Evolutionary conservation across 2,113 vertebrate species (phyloP), one percentile per base, ranked within the genome.

Genomic region (Ictalurus furcatus): DNA sequence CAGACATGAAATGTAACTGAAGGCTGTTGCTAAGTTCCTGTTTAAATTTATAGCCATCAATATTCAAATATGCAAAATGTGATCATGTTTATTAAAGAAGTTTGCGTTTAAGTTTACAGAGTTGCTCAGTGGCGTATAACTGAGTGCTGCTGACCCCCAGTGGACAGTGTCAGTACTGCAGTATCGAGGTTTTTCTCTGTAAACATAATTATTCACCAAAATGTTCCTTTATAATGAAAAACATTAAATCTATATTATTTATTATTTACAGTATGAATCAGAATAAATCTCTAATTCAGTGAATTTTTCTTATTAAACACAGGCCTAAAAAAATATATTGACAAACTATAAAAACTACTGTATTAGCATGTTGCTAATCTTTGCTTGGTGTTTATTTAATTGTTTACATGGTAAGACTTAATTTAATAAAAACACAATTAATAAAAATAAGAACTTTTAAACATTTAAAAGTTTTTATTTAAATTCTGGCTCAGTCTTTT

Each of bases 391-490:
- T 52, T 28, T 0, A 44, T 74, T 37, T 2, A n/a, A 71, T 44
- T 14, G 21, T 40, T 76, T 6, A 73, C 56, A 16, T 56, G 54
- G 17, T 2, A 37, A 37, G 7, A 74, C 37, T 40, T 69, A 14
- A 74, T 30, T 34, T 16, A 71, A 71, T 34, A 40, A 73, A 37
- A 76, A 9, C 48, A 44, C 9, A 73, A 16, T 71, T 19, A 21
- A 37, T 40, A 73, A 76, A 74, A 21, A 40, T 74, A 3, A 74
- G 19, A 74, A 23, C 7, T 40, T 21, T 4, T 0, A 25, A 14
- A 78, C 74, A 78, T 25, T 76, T 48, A 17, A 58, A 82, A 83
- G 3, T 2, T 37, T 84, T 84, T 84, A 84, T 84, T 82, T 82
- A 19, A 82, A 34, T 30, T 61, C 34, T 84, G 81, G 81, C 81